Evolutionary conservation across 1,140 invertebrate species (phyloP), one percentile per base, ranked within the genome.

Genomic region (Dinoponera quadriceps): DNA sequence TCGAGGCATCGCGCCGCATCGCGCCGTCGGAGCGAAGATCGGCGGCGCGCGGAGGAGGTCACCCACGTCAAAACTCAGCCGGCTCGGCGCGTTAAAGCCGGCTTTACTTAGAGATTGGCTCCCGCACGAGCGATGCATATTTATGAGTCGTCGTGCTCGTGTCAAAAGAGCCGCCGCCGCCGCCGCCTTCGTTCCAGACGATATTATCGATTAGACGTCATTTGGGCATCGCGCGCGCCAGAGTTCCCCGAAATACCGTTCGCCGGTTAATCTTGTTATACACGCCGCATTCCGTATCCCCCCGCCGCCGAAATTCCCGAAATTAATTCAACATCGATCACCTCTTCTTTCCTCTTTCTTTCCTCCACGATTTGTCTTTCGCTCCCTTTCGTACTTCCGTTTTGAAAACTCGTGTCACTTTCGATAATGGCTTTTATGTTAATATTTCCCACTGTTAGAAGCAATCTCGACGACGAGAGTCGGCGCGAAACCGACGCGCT

Each of bases 141-240:
- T 91, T 90, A 91, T 89, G 88, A 91, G 82, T 89, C 71, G 69
- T 83, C 71, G 77, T 80, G 78, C 72, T 81, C 83, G 85, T 84
- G 73, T 54, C 83, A 80, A 80, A 80, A 80, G 75, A 66, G 69
- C 51, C 85, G 82, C 55, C 59, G 77, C 44, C 82, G 74, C 48
- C 55, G 48, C 44, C 71, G 80, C 69, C 48, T 51, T 81, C 73
- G 51, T 89, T 68, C 38, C 83, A 86, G 83, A 90, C 87, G 87
- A 86, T 83, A 85, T 83, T 86, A 90, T 91, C 88, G 86, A 91
- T 90, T 90, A 86, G 85, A 84, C 69, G 84, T 88, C 88, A 68
- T 59, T 83, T 66, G 73, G 48, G 49, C 78, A 81, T 83, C 57
- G 49, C 49, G 55, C n/a, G n/a, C n/a, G n/a, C n/a, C n/a, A 51